These are phyloP conservation scores for Brachypterus glaber DNA, from an alignment of 2,888 invertebrate species.

Conservation along the genomic window DNA sequence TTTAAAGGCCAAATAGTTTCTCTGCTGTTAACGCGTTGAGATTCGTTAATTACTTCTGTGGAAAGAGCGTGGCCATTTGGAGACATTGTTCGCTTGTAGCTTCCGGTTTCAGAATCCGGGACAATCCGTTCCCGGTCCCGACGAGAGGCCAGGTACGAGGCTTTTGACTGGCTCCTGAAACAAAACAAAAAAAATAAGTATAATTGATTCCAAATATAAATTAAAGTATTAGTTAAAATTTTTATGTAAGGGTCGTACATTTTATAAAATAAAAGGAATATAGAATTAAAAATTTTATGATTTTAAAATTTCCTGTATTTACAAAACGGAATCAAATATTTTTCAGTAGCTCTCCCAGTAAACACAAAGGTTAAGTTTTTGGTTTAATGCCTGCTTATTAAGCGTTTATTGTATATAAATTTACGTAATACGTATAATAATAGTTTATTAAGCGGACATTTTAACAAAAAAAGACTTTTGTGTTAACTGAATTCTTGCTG, in stretches of 20 bases:
- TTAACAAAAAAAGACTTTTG: no score
- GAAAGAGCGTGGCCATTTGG: constrained; percentile 46
- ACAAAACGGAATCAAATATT: no score
- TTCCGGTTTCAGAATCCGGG: constrained; percentile 62
- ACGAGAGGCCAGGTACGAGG: constrained; percentile 63
- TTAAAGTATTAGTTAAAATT: constrained; percentile 1
- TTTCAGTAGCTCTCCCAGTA: no score
- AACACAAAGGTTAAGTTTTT: no score
- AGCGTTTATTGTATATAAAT: no score
- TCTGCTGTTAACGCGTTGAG: constrained; percentile 27
- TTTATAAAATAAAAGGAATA: no score
- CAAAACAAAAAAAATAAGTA: constrained; percentile 14
- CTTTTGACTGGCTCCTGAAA: constrained; percentile 68
- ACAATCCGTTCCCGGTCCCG: constrained; percentile 57
- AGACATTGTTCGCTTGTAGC: constrained; percentile 65
- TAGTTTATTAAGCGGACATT: no score
- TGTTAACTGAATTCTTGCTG: no score
- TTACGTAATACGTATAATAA: no score
- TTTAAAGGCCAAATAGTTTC: constrained; percentile 33
- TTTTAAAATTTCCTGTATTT: no score
- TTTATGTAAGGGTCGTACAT: background rate
- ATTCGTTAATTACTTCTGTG: constrained; percentile 26
- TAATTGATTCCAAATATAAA: background rate
- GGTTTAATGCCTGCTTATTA: no score
- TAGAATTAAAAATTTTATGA: no score